Evolutionary conservation across 1,140 invertebrate species (phyloP), one percentile per base, ranked within the genome.

Genomic region (Drosophila erecta): DNA sequence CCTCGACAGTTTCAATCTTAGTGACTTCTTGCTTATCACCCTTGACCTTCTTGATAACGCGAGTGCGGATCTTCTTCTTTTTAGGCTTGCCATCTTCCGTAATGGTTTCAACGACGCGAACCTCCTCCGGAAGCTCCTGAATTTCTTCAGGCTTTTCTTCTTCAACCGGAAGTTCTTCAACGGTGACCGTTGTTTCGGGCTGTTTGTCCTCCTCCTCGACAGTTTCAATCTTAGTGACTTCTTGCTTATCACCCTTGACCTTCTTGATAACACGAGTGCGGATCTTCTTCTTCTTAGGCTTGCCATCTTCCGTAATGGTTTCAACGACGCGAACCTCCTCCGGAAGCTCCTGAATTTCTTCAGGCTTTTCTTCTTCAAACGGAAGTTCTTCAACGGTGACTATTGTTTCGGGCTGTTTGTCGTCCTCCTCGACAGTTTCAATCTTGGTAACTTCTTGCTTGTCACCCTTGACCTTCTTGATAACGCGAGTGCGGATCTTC

Each of bases 241-340:
- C 24, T 5, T 49, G 46, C 15, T 49, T 49, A 24, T 49, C 46
- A 15, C 46, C 46, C 46, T 49, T 49, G n/a, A 49, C 24, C 24
- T 49, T 49, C 24, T 54, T 67, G 30, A 67, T 67, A 2, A 67
- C 64, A 0, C 64, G 64, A 11, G 64, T 59, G 8, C 64, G 55
- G 27, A 67, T 67, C 56, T 59, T 67, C 46, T 67, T 67, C 35
- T 67, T 60, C 47, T 67, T 67, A 5, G 56, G 64, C 14, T 51
- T 60, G 20, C 65, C 65, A 5, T 67, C 65, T 54, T 67, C 65
- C 1, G 65, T 30, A 0, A 67, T 7, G 2, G 65, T 33, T 60
- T 67, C 65, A 12, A 67, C 38, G 7, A 40, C 47, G 10, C 47
- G 27, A 17, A 50, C 27, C n/a, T 50, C 47, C 15, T 50, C 47